These are phyloP conservation scores for Danio kyathit DNA, from an alignment of 2,797 vertebrate species.

Conservation along the genomic window DNA sequence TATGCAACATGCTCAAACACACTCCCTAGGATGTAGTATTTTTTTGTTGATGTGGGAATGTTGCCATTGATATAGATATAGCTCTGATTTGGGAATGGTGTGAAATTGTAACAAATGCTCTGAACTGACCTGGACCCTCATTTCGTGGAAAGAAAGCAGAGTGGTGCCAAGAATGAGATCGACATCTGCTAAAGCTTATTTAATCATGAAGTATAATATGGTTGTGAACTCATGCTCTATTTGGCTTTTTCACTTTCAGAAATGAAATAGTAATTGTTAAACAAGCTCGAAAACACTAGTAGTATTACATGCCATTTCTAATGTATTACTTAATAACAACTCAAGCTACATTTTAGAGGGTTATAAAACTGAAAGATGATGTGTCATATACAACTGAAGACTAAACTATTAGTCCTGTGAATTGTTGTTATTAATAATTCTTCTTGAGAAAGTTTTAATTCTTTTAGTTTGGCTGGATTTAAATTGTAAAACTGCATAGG, in stretches of 20 bases:
- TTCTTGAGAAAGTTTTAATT: too few species aligned
- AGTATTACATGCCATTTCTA: not conserved
- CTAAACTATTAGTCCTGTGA: too few species aligned
- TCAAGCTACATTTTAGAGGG: not conserved
- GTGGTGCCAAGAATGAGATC: not conserved
- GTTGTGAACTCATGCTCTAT: not conserved
- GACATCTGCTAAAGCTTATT: conserved; percentile 12
- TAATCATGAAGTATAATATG: not conserved
- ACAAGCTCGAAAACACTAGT: not conserved
- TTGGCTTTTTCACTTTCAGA: not conserved
- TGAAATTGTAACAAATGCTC: not conserved
- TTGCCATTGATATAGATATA: not conserved
- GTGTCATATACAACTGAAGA: too few species aligned
- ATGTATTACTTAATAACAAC: not conserved
- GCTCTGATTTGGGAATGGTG: conserved; percentile 3
- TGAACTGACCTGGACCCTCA: not conserved
- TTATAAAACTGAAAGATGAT: too few species aligned
- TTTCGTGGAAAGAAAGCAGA: conserved; percentile 7
- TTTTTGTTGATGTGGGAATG: not conserved
- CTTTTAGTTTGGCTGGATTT: too few species aligned
- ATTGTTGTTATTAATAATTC: too few species aligned
- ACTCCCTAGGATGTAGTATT: not conserved
- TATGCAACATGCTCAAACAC: not conserved
- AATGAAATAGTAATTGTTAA: not conserved
- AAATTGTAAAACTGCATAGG: too few species aligned